Evolutionary conservation across 2,797 vertebrate species (phyloP), one percentile per base, ranked within the genome.

Genomic region (Clarias pachynema): DNA sequence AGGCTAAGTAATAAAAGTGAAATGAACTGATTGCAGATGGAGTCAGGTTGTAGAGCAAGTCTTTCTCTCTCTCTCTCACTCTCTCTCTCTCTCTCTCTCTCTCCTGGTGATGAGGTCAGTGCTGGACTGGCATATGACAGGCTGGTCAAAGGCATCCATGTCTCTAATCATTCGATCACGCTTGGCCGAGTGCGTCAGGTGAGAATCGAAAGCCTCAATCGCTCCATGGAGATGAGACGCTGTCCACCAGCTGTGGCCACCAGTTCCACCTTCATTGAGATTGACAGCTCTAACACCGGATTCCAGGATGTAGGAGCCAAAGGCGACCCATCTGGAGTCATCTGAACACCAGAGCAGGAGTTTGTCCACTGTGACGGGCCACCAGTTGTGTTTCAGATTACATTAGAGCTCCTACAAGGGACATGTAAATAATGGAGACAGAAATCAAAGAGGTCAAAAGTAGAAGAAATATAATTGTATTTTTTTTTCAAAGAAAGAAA

Each of bases 171-270:
- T 66, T 83, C 40, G 82, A 85, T 85, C 79, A 83, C 72, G 84
- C 81, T 68, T 83, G 84, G 78, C 69, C 62, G 81, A 80, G 62
- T 83, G 86, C 83, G 84, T 89, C 90, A 91, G 89, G 85, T 88
- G 89, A 91, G 85, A 88, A 89, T 86, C 74, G 63, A 15, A 34
- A 73, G 72, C 66, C 73, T 84, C 87, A 88, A 86, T 89, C 82
- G 85, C 73, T 86, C 86, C 37, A 84, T 83, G 81, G 85, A 89
- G 85, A 91, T 89, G 86, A 88, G 87, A 85, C 83, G 34, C 87
- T 85, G 80, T 83, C 77, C 70, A 88, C 85, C 90, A 91, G 87
- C 89, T 91, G 90, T 78, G 84, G 72, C 90, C 85, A 56, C 85
- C 79, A 86, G 86, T 74, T 81, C 73, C 81, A 72, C 73, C 82